These are phyloP conservation scores for Lottia gigantea DNA, from an alignment of 2,888 invertebrate genomes.

Conservation along the genomic window DNA sequence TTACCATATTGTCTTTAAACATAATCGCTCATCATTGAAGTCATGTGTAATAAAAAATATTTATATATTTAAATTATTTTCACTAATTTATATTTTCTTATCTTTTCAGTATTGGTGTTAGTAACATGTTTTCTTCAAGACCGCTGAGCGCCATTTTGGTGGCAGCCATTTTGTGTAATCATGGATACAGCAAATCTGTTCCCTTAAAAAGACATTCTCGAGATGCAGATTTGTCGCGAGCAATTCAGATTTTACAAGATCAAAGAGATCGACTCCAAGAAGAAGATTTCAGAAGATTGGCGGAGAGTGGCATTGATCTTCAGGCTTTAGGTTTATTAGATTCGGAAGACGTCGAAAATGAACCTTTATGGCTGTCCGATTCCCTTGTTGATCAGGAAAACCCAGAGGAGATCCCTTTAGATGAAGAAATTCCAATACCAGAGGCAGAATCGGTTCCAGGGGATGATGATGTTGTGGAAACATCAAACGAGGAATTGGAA, in stretches of 20 bases:
- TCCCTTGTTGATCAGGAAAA: not conserved
- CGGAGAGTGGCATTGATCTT: not conserved
- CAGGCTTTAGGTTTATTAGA: not conserved
- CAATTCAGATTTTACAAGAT: not conserved
- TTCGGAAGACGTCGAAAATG: not conserved
- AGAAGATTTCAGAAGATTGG: constrained; percentile 1
- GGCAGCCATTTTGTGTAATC: constrained; percentile 1
- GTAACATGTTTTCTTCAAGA: not conserved
- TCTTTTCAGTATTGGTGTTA: too few species aligned
- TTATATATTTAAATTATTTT: too few species aligned
- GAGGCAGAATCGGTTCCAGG: not conserved
- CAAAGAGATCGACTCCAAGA: constrained; percentile 9
- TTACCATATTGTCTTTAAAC: too few species aligned
- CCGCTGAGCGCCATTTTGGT: constrained; percentile 9
- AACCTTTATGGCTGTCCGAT: not conserved
- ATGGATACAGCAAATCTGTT: not conserved
- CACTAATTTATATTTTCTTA: too few species aligned
- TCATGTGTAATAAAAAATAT: too few species aligned
- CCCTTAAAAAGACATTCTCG: not conserved
- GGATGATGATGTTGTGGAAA: constrained; percentile 7
- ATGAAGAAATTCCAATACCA: not conserved
- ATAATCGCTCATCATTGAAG: too few species aligned
- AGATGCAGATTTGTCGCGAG: not conserved
- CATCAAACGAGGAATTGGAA: constrained; percentile 27
- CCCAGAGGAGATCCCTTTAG: not conserved